Evolutionary conservation across 2,113 vertebrate genomes (phyloP), one percentile per base, ranked within the genome.

Genomic region (Oncorhynchus nerka): DNA sequence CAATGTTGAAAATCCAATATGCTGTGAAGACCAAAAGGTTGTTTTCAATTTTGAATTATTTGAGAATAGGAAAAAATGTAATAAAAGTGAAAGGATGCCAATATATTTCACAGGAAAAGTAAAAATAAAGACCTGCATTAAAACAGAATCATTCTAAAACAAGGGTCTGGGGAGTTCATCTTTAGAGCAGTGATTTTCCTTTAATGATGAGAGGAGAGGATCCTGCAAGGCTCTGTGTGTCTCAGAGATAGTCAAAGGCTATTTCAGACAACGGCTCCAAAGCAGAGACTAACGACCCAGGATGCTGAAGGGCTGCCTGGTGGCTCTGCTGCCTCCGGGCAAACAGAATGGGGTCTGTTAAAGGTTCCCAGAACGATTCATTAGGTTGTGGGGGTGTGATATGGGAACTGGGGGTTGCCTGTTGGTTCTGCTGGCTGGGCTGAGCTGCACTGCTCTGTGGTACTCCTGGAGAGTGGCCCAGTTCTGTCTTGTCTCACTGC

Each of bases 401-500:
- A 64, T 66, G 59, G 16, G 64, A 20, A 26, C 73, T 62, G 45
- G 79, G 75, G 72, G 64, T 51, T 39, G 76, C 57, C 72, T 76
- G 70, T 79, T 61, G 75, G 73, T 75, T 66, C 71, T 34, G 20
- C 48, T 64, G 16, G 66, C 24, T 7, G 71, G 75, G 65, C 78
- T 61, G 67, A 3, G 32, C 30, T 68, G 67, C 30, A 20, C 8
- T 4, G 2, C 32, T 20, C 30, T 19, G 30, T 34, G 19, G 32
- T 19, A 7, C 19, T 71, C 70, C 78, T 77, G 39, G 68, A 68
- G 64, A 78, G 83, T 79, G 66, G 66, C 67, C 16, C 67, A 68
- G 67, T 68, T 9, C 64, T 57, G 73, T 75, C 67, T 70, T 70
- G 75, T 82, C 81, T 84, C 74, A 75, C 70, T 30, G 73, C 71